Evolutionary conservation across 2,113 vertebrate species (phyloP), one percentile per base, ranked within the genome.

Genomic region (Edolisoma coerulescens): DNA sequence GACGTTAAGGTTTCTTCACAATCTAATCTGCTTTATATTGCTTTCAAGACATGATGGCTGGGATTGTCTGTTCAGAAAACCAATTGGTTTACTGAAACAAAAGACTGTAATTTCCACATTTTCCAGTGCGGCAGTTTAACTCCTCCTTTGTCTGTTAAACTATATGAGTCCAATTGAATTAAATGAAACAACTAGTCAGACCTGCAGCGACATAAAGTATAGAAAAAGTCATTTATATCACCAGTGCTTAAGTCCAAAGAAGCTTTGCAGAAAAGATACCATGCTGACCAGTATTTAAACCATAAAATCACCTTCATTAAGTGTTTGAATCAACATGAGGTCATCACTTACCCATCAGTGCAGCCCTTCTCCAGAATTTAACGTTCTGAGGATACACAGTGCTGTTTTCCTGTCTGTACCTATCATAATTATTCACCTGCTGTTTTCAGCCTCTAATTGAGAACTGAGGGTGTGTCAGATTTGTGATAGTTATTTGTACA

Each of bases 11-110:
- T 95, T 94, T 93, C 69, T 57, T 96, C 79, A 90, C 80, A 93
- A 92, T 86, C 70, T 83, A 81, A 16, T 75, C 84, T 93, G 70
- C 96, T 95, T 97, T 97, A 81, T 94, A 71, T 76, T 89, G 59
- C 64, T 95, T 93, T 95, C 94, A 90, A 93, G 82, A 93, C 45
- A 42, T 52, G 93, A 96, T 84, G 75, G 18, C 81, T 95, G 42
- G 68, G 42, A 82, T 81, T 90, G 75, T 93, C 90, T 95, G 41
- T 78, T 95, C 82, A 94, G 90, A 95, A 97, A 97, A 95, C 90
- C 95, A 94, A 91, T 93, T 89, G 70, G 84, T 78, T 89, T 94
- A 78, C 73, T 94, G 96, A 97, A 97, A 98, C 92, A 97, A 98
- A 97, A 93, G 89, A 87, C 64, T 79, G 8, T 78, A 94, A 94